Base-by-base conservation (phyloP, 2,113 vertebrate species). In the Grammomys surdaster region DNA sequence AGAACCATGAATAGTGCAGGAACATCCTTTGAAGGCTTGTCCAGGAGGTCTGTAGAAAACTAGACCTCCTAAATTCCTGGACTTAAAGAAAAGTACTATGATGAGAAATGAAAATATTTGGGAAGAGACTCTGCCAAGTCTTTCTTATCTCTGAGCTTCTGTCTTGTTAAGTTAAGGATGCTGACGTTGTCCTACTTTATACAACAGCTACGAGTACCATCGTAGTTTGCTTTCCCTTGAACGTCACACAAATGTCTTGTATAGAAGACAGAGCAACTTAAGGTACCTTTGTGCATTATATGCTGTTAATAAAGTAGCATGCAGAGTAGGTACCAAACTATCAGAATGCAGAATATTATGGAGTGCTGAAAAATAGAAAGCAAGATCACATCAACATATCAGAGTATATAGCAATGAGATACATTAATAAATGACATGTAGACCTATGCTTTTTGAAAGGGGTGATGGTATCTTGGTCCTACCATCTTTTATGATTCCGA, bases 1-100 rank as follows among this genome's bases (percentile, higher is more conserved):
- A 95, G 96, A 97, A 88, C 86, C 95, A 95, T 28, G 92, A 95
- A 95, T 78, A 96, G 97, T 85, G 75, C 69, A 93, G 88, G 93
- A 96, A 76, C 95, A 89, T 96, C 93, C 96, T 98, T 96, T 97
- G 94, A 97, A 97, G 95, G 91, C 46, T 97, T 69, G 91, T 89
- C 82, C 95, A 97, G 91, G 51, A 95, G 91, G 84, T 48, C 48
- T 91, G 24, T 78, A 92, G n/a, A 82, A 95, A 20, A 92, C 82
- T 69, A 96, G 94, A 89, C 40, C 72, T 94, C 78, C 63, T 75
- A 92, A 88, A 95, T 26, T 96, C 56, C 7, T 54, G 82, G 73
- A 78, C 67, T 95, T 75, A 78, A 81, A 31, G 28, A 90, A 86
- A 93, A 87, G 63, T 67, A 72, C 28, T 58, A 58, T 6, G 48